phyloP scores from a whole-genome alignment of 2,888 invertebrate genomes.

The Hemithea aestivaria region DNA sequence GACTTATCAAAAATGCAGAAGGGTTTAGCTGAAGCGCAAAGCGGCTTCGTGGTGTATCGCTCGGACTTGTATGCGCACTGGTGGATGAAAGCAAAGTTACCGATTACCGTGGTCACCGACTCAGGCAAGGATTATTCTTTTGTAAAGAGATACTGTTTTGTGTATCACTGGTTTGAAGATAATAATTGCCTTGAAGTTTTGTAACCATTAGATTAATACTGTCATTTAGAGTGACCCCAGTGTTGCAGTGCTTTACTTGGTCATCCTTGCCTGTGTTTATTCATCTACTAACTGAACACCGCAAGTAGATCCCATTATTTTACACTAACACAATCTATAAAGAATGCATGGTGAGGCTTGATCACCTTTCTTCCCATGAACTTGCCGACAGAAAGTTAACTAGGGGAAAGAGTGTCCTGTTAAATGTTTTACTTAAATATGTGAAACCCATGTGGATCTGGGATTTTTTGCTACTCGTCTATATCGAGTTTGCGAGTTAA shows the following conservation, averaged over 20 bases:
- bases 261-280: conserved; percentile 81
- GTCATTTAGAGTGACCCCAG: conserved; percentile 73
- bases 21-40: conserved; percentile 57
- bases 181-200: conserved; percentile 75
- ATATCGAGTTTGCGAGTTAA: conserved; percentile 1
- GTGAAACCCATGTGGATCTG: conserved; percentile 41
- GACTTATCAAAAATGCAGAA: conserved; percentile 69
- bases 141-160: conserved; percentile 77
- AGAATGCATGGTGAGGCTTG: conserved; percentile 69
- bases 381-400: conserved; percentile 20
- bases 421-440: too few species aligned
- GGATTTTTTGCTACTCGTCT: conserved; percentile 18
- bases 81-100: conserved; percentile 94
- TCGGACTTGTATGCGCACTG: conserved; percentile 94
- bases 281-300: conserved; percentile 74
- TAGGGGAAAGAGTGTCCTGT: conserved; percentile 8
- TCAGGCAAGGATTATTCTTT: conserved; percentile 80
- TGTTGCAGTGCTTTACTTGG: conserved; percentile 79
- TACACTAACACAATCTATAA: conserved; percentile 62
- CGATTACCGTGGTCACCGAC: conserved; percentile 80
- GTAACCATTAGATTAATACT: conserved; percentile 74
- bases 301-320: conserved; percentile 62
- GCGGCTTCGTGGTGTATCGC: conserved; percentile 82
- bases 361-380: conserved; percentile 40
- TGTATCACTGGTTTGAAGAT: conserved; percentile 76